Evolutionary conservation across 2,888 invertebrate genomes (phyloP).

Genomic region (Kryphioiulus occultus): DNA sequence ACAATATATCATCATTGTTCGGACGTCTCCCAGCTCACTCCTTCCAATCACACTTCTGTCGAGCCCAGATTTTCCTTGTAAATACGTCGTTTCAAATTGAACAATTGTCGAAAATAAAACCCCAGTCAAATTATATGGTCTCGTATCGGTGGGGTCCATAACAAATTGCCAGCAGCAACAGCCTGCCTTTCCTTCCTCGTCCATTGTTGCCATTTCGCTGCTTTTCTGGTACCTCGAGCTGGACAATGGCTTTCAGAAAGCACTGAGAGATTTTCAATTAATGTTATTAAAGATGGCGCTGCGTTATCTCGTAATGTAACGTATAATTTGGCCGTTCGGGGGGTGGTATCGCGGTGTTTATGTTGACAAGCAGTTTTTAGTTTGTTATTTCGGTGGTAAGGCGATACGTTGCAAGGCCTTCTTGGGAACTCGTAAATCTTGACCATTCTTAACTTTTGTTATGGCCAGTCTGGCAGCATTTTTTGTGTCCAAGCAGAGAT

Average conservation of each 20-base stretch:
- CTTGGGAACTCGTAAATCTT: constrained; percentile 27
- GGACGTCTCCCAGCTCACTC: background rate
- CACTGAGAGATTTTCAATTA: constrained; percentile 7
- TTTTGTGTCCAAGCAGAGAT: background rate
- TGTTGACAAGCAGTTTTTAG: background rate
- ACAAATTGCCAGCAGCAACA: background rate
- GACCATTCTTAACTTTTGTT: constrained; percentile 21
- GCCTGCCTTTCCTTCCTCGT: constrained; percentile 10
- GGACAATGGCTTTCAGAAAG: background rate
- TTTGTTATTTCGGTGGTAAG: constrained; percentile 14
- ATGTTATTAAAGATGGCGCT: constrained; percentile 32
- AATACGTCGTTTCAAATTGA: background rate
- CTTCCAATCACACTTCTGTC: background rate
- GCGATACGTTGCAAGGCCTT: constrained; percentile 6
- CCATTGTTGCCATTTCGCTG: background rate
- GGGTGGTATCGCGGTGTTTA: background rate
- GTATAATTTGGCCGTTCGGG: background rate
- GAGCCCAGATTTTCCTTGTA: background rate
- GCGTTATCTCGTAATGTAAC: constrained; percentile 20
- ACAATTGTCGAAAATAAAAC: constrained; percentile 10
- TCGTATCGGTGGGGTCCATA: background rate
- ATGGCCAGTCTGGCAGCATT: constrained; percentile 22
- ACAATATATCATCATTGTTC: background rate
- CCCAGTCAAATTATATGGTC: constrained; percentile 24
- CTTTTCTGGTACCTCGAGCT: background rate